Evolutionary conservation across 2,113 vertebrate species (phyloP).

Genomic region (Terrapene triunguis): DNA sequence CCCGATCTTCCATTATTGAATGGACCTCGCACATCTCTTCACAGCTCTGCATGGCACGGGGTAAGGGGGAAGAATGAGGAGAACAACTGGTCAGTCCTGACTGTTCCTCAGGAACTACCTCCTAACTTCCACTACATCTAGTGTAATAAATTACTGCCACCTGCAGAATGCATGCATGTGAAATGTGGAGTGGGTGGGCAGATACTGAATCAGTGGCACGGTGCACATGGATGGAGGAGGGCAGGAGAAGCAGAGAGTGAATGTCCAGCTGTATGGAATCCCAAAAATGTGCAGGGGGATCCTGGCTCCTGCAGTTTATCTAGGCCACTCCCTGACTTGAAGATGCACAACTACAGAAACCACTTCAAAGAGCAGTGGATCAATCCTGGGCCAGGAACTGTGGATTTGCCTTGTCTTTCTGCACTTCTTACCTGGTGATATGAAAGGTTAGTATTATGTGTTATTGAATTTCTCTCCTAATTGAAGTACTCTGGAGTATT

Average conservation of each 20-base stretch:
- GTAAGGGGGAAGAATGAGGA: not conserved
- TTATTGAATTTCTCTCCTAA: not conserved
- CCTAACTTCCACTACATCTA: not conserved
- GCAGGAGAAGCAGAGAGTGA: not conserved
- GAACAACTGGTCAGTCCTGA: not conserved
- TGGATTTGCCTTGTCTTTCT: not conserved
- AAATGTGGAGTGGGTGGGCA: not conserved
- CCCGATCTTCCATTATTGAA: no score
- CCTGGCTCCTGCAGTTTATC: not conserved
- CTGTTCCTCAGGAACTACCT: not conserved
- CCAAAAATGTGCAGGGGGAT: not conserved
- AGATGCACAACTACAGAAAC: not conserved
- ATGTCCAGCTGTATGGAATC: not conserved
- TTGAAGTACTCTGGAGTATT: not conserved
- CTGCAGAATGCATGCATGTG: not conserved
- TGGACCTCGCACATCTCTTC: no score
- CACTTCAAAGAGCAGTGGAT: not conserved
- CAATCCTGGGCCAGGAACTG: not conserved
- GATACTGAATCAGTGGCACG: not conserved
- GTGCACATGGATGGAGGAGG: not conserved
- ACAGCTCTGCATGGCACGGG: not conserved
- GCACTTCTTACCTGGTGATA: not conserved
- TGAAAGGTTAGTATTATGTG: not conserved
- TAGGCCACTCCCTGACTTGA: not conserved
- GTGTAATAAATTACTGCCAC: not conserved